Evolutionary conservation across 2,888 invertebrate species (phyloP), one percentile per base, ranked within the genome.

Genomic region (Synergus umbraculus): DNA sequence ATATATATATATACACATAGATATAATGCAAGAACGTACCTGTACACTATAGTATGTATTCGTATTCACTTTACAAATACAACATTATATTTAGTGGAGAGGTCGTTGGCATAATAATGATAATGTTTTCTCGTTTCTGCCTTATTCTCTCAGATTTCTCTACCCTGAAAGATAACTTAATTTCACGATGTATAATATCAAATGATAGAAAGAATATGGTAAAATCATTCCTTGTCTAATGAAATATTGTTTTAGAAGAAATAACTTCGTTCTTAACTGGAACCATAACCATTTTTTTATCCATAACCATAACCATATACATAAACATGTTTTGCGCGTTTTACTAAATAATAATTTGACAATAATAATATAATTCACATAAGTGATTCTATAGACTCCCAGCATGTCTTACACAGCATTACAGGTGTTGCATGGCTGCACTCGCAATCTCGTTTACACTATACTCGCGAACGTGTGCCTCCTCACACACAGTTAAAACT

Each of bases 401-500:
- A 12, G 4, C 22, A 41, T 73, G n/a, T 54, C n/a, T 54, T 29
- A 73, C 73, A 41, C n/a, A 73, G 37, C 37, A 73, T 73, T 73
- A 54, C 54, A 73, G 37, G 54, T 73, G 73, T 54, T 54, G 73
- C 54, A 69, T 49, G 69, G 22, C 49, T 69, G 69, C 69, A 69
- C 49, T 69, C 67, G 46, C 67, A 69, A 49, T 49, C 67, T 69
- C 67, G 46, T 69, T 69, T 69, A 43, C 67, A 69, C 67, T 69
- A 29, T n/a, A 73, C 37, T 54, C n/a, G 49, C 37, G n/a, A 49
- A 46, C 49, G 29, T 54, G 49, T 15, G 49, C 69, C 29, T 37
- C 37, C 49, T 73, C 49, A 37, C 49, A 73, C 49, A 54, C 49
- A 54, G 7, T 69, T 69, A 7, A 46, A 69, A 69, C 15, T 69